Conservation (phyloP, 2,113 vertebrate species). For the Megaceryle maxima region DNA sequence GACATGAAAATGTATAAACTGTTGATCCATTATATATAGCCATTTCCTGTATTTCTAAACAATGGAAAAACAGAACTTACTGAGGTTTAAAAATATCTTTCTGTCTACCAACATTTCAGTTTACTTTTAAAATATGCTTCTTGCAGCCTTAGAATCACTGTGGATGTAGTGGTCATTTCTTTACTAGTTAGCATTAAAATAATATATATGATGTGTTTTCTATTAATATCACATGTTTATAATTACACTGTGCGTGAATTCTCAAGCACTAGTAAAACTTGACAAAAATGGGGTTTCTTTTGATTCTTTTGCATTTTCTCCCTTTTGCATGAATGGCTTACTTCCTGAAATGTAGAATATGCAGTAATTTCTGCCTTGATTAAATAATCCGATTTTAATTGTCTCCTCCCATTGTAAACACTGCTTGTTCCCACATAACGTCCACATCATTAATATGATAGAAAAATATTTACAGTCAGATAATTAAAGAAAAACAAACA, state of each 20-base stretch:
- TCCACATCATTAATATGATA: background rate
- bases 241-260: background rate
- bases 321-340: background rate
- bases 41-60: conserved; percentile 14
- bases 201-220: background rate
- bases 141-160: background rate
- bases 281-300: background rate
- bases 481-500: background rate
- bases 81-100: conserved; percentile 12
- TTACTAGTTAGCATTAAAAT: background rate
- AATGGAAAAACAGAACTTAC: conserved; percentile 7
- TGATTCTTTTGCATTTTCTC: background rate
- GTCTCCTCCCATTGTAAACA: background rate
- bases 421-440: background rate
- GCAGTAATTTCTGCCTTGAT: background rate
- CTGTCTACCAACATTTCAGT: background rate
- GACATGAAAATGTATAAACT: conserved; percentile 38
- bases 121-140: background rate
- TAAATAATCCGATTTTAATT: conserved; percentile 10
- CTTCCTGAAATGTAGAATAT: background rate
- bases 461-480: conserved; percentile 28
- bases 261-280: background rate
- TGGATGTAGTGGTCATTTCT: background rate
- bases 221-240: background rate
- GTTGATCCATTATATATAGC: background rate